phyloP scores from a whole-genome alignment of 2,797 vertebrate species.

The Delichon dasypus region DNA sequence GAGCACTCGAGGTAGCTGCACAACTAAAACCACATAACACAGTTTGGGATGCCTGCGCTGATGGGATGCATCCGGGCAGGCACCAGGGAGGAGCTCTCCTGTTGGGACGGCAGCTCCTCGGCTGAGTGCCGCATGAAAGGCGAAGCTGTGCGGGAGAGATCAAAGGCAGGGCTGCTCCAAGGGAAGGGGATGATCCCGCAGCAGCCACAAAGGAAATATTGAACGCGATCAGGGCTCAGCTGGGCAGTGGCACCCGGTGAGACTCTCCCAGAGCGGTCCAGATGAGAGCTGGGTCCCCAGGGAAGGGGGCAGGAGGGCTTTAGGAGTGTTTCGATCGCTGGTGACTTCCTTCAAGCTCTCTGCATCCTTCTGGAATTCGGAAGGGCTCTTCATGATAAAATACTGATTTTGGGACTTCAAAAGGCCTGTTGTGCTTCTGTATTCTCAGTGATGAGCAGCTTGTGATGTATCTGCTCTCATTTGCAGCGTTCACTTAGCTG shows the following conservation, averaged over 20 bases:
- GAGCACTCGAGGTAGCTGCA: no score
- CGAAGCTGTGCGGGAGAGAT: not conserved
- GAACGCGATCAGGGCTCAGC: not conserved
- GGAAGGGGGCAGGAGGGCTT: not conserved
- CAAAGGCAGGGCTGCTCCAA: not conserved
- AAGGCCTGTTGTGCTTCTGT: accelerated
- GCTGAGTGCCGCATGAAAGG: not conserved
- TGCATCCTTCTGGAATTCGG: not conserved
- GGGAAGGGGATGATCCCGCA: not conserved
- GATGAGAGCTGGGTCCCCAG: not conserved
- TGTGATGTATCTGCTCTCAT: not conserved
- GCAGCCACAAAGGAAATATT: not conserved
- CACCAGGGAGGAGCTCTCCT: not conserved
- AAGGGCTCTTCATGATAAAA: not conserved
- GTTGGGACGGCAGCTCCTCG: not conserved
- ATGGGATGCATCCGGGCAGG: not conserved
- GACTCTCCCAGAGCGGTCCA: not conserved
- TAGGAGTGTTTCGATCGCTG: accelerated
- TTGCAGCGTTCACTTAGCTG: not conserved
- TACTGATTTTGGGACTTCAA: not conserved
- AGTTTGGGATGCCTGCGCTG: accelerated
- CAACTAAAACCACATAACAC: no score
- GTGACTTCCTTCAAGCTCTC: not conserved
- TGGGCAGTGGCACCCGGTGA: not conserved
- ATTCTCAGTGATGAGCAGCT: accelerated